Conservation (phyloP, 2,888 invertebrate genomes). For the Taphrorychus bicolor region DNA sequence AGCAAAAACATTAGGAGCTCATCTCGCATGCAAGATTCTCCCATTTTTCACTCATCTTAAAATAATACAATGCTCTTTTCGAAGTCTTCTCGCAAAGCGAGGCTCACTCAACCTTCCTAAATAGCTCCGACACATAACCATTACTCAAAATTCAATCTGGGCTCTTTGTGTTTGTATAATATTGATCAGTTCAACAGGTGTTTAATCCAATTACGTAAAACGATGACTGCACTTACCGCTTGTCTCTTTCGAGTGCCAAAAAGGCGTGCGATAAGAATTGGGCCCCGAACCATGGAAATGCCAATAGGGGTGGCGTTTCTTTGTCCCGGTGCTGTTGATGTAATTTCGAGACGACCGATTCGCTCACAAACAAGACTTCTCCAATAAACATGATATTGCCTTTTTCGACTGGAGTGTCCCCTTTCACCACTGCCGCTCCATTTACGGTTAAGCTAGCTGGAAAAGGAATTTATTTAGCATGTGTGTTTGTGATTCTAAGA, state of each 20-base stretch:
- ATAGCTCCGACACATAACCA: slow-evolving; percentile 1
- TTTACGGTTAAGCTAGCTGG: slow-evolving; percentile 65
- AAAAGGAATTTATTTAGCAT: slow-evolving; percentile 37
- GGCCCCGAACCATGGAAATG: slow-evolving; percentile 71
- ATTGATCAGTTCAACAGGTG: slow-evolving; percentile 22
- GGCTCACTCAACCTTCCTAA: not conserved
- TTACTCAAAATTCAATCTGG: slow-evolving; percentile 20
- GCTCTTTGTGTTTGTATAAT: slow-evolving; percentile 6
- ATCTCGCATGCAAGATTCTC: no score
- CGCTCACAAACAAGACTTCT: slow-evolving; percentile 69
- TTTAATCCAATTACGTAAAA: slow-evolving; percentile 14
- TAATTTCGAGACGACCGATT: slow-evolving; percentile 67
- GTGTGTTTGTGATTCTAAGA: no score
- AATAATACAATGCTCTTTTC: no score
- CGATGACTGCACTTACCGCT: slow-evolving; percentile 43
- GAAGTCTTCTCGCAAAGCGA: not conserved
- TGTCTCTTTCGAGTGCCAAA: slow-evolving; percentile 66
- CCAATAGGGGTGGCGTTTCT: slow-evolving; percentile 70
- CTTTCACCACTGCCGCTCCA: slow-evolving; percentile 66
- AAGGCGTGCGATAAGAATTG: slow-evolving; percentile 71
- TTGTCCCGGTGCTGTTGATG: slow-evolving; percentile 71
- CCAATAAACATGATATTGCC: slow-evolving; percentile 70
- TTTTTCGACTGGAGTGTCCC: slow-evolving; percentile 66
- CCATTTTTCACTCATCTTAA: no score
- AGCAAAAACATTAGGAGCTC: no score